These are phyloP conservation scores for Rhombomys opimus DNA, from an alignment of 2,113 vertebrate species.

Conservation along the genomic window DNA sequence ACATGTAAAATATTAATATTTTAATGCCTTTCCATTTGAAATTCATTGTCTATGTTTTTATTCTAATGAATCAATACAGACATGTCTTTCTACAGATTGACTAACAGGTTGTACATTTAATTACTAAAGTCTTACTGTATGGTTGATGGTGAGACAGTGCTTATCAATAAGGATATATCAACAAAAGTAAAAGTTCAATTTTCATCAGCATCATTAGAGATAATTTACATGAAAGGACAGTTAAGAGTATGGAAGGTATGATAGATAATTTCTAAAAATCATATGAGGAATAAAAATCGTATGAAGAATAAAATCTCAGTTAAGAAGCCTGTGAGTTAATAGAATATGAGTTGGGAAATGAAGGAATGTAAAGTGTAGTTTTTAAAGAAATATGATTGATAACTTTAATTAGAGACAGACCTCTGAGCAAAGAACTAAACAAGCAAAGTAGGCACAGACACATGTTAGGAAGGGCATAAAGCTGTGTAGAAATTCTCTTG, in stretches of 20 bases:
- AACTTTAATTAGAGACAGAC: background rate
- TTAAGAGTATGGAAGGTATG: background rate
- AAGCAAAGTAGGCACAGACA: background rate
- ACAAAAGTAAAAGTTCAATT: background rate
- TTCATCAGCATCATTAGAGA: background rate
- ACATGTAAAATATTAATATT: slow-evolving; percentile 1
- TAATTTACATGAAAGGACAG: background rate
- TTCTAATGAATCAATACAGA: background rate
- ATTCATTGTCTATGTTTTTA: background rate
- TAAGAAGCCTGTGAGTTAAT: background rate
- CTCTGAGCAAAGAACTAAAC: background rate
- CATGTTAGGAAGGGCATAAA: fast-evolving
- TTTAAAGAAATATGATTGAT: background rate
- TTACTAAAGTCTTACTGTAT: background rate
- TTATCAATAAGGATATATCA: background rate
- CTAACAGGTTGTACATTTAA: background rate
- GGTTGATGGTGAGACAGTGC: background rate
- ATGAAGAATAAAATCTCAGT: background rate
- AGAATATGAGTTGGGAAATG: background rate
- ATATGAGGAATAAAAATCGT: background rate
- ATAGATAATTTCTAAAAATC: background rate
- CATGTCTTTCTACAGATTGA: background rate
- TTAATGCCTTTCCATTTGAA: background rate
- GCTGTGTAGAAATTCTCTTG: background rate
- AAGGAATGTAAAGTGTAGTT: fast-evolving